Conservation (phyloP, 2,797 vertebrate genomes). For the Lates japonicus region DNA sequence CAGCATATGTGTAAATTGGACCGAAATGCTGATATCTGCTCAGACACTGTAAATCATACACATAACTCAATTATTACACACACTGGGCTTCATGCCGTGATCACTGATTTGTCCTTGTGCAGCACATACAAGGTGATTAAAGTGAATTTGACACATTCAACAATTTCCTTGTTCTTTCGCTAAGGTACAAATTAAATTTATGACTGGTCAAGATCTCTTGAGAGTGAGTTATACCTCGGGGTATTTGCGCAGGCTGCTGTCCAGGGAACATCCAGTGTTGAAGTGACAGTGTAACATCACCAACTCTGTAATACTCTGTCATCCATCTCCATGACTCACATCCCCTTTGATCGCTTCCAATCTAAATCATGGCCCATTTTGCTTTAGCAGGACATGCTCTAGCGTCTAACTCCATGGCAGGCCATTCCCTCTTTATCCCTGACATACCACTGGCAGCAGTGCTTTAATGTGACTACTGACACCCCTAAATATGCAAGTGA, state of each 20-base stretch:
- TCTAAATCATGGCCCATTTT: constrained; percentile 6
- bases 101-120: not conserved
- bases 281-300: constrained; percentile 6
- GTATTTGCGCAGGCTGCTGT: not conserved
- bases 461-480: not conserved
- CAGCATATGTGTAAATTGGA: constrained; percentile 4
- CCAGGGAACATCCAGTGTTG: not conserved
- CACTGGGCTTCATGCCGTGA: not conserved
- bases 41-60: not conserved
- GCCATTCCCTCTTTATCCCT: not conserved
- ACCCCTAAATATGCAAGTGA: not conserved
- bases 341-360: not conserved
- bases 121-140: not conserved
- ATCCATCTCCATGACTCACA: constrained; percentile 5
- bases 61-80: not conserved
- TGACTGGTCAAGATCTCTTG: not conserved
- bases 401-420: not conserved
- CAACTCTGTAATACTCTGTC: not conserved
- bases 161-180: not conserved
- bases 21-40: constrained; percentile 6
- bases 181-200: not conserved
- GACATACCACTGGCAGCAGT: not conserved
- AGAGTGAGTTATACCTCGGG: not conserved
- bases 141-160: no score
- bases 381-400: not conserved